Conservation (phyloP, 2,888 invertebrate species). For the Epistrophella euchroma region DNA sequence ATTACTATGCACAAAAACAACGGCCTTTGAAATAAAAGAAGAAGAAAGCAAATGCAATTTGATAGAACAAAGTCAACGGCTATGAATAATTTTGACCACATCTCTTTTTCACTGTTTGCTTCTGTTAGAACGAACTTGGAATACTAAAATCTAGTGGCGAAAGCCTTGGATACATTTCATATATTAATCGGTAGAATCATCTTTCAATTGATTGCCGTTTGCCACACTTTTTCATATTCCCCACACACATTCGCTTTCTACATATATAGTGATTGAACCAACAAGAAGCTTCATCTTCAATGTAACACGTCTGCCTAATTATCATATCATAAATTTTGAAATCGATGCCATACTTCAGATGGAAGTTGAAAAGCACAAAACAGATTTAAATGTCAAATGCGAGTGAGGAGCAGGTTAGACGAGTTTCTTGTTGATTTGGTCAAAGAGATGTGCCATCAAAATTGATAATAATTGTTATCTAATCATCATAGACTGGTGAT, state of each 20-base stretch:
- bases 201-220: constrained; percentile 40
- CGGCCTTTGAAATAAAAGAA: neutral
- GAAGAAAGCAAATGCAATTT: constrained; percentile 7
- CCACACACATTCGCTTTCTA: constrained; percentile 56
- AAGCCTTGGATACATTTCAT: constrained; percentile 18
- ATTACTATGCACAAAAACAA: constrained; percentile 17
- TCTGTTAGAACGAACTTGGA: constrained; percentile 28
- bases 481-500: constrained; percentile 9
- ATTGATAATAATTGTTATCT: constrained; percentile 51
- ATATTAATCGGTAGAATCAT: constrained; percentile 5
- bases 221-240: constrained; percentile 2
- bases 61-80: neutral
- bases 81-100: constrained; percentile 50
- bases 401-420: constrained; percentile 58
- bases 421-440: constrained; percentile 39
- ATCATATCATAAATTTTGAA: constrained; percentile 26
- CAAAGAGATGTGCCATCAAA: constrained; percentile 46
- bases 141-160: constrained; percentile 2
- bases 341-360: constrained; percentile 8
- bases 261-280: neutral
- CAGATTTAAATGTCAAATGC: constrained; percentile 62
- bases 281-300: neutral
- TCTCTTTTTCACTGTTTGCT: neutral
- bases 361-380: neutral
- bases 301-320: constrained; percentile 27